These are phyloP conservation scores for Varroa destructor DNA, from an alignment of 1,140 invertebrate genomes.

Conservation along the genomic window DNA sequence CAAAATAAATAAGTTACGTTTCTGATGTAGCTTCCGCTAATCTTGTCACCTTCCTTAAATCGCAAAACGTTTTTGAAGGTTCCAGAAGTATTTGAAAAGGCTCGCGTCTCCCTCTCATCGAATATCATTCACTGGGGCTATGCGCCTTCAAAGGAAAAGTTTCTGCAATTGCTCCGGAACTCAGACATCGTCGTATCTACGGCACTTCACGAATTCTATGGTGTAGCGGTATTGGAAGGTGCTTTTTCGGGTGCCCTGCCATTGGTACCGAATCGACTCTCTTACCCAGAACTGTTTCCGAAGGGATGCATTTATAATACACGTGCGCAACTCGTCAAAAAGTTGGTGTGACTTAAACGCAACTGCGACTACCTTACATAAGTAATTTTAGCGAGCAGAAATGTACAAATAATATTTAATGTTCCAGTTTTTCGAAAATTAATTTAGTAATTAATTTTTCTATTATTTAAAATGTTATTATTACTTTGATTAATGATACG, in stretches of 20 bases:
- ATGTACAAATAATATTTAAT: too few relatives aligned
- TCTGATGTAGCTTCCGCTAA: too few relatives aligned
- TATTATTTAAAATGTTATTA: too few relatives aligned
- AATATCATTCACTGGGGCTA: slow-evolving; percentile 52
- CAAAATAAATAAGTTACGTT: too few relatives aligned
- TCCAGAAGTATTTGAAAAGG: slow-evolving; percentile 44
- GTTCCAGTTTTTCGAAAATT: too few relatives aligned
- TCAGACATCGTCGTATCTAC: slow-evolving; percentile 56
- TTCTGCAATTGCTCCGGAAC: slow-evolving; percentile 46
- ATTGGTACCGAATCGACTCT: slow-evolving; percentile 52
- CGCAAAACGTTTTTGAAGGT: slow-evolving; percentile 19
- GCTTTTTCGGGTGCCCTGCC: slow-evolving; percentile 54
- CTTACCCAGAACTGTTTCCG: slow-evolving; percentile 61
- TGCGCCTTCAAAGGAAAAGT: slow-evolving; percentile 46
- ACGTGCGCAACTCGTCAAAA: slow-evolving; percentile 1
- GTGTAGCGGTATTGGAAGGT: slow-evolving; percentile 60
- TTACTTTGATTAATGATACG: too few relatives aligned
- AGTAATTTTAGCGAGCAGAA: too few relatives aligned
- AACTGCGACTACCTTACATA: too few relatives aligned
- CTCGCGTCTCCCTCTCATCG: slow-evolving; percentile 43
- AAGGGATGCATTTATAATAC: slow-evolving; percentile 10
- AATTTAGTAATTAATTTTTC: too few relatives aligned
- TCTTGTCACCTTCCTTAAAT: not conserved
- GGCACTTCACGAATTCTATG: slow-evolving; percentile 62
- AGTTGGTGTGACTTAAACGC: not conserved